A percentile compares a stretch with the other conserved stretches of the same genome.
phyloP scores from a whole-genome alignment of 2,113 vertebrate genomes.

The Coptodon bakossiorum region DNA sequence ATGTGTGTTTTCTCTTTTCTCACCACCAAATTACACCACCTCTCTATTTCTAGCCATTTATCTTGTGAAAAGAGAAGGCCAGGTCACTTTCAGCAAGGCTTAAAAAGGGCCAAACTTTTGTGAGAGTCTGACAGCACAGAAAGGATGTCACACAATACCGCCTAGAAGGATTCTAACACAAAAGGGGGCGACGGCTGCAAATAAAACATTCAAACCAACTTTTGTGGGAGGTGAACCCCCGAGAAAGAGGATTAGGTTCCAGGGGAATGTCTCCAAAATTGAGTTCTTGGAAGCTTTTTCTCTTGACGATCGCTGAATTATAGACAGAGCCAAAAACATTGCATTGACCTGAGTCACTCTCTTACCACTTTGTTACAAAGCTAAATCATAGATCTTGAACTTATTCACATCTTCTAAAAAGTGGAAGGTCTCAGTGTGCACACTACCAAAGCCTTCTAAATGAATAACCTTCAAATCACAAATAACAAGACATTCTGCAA shows the following conservation, averaged over 20 bases:
- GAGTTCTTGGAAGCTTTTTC: slow-evolving; percentile 37
- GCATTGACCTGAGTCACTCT: neutral
- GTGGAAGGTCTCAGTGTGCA: neutral
- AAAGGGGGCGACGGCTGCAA: slow-evolving; percentile 60
- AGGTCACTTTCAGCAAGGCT: slow-evolving; percentile 48
- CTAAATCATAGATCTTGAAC: neutral
- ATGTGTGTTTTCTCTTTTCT: slow-evolving; percentile 24
- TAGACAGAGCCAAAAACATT: neutral
- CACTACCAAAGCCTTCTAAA: rapidly evolving
- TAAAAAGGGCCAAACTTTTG: slow-evolving; percentile 45
- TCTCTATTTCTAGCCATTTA: slow-evolving; percentile 35
- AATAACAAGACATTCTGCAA: neutral
- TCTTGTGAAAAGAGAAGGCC: slow-evolving; percentile 21
- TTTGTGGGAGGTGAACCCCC: slow-evolving; percentile 44
- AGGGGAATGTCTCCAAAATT: slow-evolving; percentile 53
- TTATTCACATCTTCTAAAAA: neutral
- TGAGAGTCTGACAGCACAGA: slow-evolving; percentile 38
- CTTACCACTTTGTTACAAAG: neutral
- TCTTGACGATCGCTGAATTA: slow-evolving; percentile 2
- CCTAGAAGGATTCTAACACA: slow-evolving; percentile 44
- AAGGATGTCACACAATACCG: slow-evolving; percentile 62
- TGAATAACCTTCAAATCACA: neutral
- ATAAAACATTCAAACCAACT: slow-evolving; percentile 57
- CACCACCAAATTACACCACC: slow-evolving; percentile 35
- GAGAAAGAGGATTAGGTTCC: slow-evolving; percentile 51